Evolutionary conservation across 1,140 invertebrate genomes (phyloP), one percentile per base, ranked within the genome.

Genomic region (Drusus annulatus): DNA sequence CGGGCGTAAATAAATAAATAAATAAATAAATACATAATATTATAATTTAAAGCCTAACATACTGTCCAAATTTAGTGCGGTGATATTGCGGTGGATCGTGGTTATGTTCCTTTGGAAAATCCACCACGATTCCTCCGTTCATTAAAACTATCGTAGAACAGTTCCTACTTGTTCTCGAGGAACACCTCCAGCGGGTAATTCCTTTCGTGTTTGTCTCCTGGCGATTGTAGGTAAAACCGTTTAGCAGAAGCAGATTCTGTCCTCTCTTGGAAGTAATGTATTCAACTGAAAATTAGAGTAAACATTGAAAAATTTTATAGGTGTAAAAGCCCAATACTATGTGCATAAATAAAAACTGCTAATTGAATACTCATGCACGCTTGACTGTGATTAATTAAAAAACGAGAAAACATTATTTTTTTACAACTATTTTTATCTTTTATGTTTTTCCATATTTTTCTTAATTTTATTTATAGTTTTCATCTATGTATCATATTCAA

Each of bases 171-270:
- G 17, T 19, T 13, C 65, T 50, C 10, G 45, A 65, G 28, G 58
- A 65, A 51, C 76, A 77, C 21, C 36, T 51, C 58, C 60, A 65
- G 31, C 74, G 13, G 3, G n/a, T 45, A 19, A 36, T 76, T 16
- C 56, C 56, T 36, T 56, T 31, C 7, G n/a, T 25, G 5, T 19
- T n/a, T 0, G 16, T 56, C 4, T 19, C 31, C 8, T 62, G 19
- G 19, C 74, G 56, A 5, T 28, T 50, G 54, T 31, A 76, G 19
- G 54, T 76, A 23, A 60, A 76, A 3, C 56, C 52, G 16, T 76
- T 19, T 60, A 76, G n/a, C 54, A 62, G 45, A 54, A 76, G 56
- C n/a, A 36, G 54, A 17, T 60, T 76, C 31, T 60, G 58, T 2
- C 54, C 74, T 13, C n/a, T 60, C 19, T 60, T 16, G n/a, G 25